A percentile compares a stretch with the other conserved stretches of the same genome.
phyloP scores from a whole-genome alignment of 2,113 vertebrate species.

The Anser cygnoides region DNA sequence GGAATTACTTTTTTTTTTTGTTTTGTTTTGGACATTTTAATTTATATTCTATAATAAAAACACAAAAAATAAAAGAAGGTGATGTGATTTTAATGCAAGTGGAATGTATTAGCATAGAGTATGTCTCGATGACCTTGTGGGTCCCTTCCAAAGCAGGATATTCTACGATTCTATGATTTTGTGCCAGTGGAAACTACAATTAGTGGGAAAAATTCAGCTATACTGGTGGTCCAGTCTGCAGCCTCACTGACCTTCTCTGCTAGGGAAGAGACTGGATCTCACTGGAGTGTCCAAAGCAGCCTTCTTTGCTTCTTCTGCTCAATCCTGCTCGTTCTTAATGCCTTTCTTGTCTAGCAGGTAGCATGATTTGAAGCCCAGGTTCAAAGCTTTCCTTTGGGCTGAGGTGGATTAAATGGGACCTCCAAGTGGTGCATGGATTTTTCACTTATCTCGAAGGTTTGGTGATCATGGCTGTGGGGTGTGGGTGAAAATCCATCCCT shows the following conservation, averaged over 20 bases:
- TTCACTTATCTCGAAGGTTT: fast-evolving
- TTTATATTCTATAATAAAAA: constrained; percentile 10
- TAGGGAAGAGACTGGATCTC: background rate
- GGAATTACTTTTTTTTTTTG: background rate
- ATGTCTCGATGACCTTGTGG: no score
- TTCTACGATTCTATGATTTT: background rate
- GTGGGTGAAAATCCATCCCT: background rate
- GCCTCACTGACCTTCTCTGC: background rate
- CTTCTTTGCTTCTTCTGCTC: background rate
- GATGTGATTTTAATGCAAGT: background rate
- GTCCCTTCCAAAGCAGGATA: no score
- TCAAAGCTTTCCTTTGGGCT: background rate
- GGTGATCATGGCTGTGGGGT: fast-evolving
- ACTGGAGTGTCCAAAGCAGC: background rate
- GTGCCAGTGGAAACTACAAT: background rate
- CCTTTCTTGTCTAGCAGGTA: background rate
- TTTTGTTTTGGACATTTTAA: background rate
- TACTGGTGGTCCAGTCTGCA: background rate
- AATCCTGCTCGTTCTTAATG: background rate
- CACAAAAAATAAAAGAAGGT: background rate
- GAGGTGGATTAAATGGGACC: background rate
- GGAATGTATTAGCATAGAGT: background rate
- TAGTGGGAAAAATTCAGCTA: background rate
- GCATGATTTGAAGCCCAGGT: background rate
- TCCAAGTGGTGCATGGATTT: background rate